Evolutionary conservation across 2,888 invertebrate species (phyloP).

Genomic region (Heliconius aoede): DNA sequence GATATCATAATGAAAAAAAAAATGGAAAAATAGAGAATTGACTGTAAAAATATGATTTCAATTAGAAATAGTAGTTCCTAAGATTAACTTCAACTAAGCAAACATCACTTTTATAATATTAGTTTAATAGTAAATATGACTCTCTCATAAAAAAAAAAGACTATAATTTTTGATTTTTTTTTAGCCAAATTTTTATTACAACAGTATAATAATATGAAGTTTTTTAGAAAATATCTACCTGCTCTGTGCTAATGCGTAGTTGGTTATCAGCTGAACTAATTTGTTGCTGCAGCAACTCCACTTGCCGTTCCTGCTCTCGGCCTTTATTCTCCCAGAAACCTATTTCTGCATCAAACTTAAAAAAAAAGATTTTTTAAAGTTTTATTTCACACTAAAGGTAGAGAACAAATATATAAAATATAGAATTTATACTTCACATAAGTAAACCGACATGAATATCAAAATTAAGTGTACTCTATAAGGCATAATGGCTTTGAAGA

Average conservation of each 20-base stretch:
- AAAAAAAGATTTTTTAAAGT: background rate
- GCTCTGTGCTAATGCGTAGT: conserved; percentile 90
- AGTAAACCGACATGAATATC: too few relatives aligned
- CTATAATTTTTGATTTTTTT: too few relatives aligned
- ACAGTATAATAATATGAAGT: too few relatives aligned
- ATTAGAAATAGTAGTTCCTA: background rate
- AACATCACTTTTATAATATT: too few relatives aligned
- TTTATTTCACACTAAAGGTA: background rate
- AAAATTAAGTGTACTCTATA: background rate
- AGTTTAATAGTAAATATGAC: too few relatives aligned
- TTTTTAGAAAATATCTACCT: conserved; percentile 77
- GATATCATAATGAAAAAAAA: too few relatives aligned
- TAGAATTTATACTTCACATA: background rate
- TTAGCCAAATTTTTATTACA: too few relatives aligned
- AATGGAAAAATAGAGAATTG: too few relatives aligned
- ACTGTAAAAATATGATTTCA: background rate
- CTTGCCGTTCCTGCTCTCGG: conserved; percentile 92
- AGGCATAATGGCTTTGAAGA: too few relatives aligned
- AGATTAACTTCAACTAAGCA: background rate
- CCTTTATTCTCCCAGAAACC: conserved; percentile 95
- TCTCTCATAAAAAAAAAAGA: too few relatives aligned
- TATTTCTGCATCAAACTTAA: conserved; percentile 94
- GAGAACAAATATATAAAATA: background rate
- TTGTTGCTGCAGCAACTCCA: conserved; percentile 92
- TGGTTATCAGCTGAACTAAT: conserved; percentile 90